Evolutionary conservation across 2,888 invertebrate genomes (phyloP), one percentile per base, ranked within the genome.

Genomic region (Lordiphosa andalusiaca): DNA sequence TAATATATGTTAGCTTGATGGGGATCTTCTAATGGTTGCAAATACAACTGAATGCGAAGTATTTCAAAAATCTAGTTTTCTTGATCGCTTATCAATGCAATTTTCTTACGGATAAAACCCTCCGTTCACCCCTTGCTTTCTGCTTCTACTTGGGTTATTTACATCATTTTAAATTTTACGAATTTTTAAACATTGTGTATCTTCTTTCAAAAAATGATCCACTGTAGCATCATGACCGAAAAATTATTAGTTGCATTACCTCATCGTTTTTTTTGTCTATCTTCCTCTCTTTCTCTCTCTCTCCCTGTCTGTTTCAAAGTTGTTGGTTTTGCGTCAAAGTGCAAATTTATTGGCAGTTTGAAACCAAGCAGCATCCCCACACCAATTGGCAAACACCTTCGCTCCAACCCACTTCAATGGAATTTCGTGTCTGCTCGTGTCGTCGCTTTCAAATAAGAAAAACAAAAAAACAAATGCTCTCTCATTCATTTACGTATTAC

Each of bases 401-500:
- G 25, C 48, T 21, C n/a, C 35, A 30, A 46, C 19, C 19, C 46
- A 46, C n/a, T 33, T 46, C 25, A 44, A 44, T 44, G 42, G 42
- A 44, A 44, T 44, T 44, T 44, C 13, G 13, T 30, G 10, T 46
- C 30, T 33, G 41, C 33, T 50, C 47, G 55, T 53, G 66, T 6
- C 39, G 35, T 33, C 38, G 6, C 50, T 58, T 58, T 58, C 50
- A 47, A 25, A 25, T 2, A 7, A 25, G 6, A 2, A 25, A 6
- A 25, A 25, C 6, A 25, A 6, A 6, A 19, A 21, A 50, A 23
- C 57, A 73, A 62, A 60, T 67, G 48, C 41, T 40, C 40, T 48
- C 60, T 59, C 67, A 72, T 75, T 76, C 67, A 83, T 80, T 65
- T 55, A 60, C 56, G 54, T 80, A 80, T 80, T 83, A 80, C 70